Percentiles rank a stretch among this genome's conserved stretches.
Evolutionary conservation across 2,797 vertebrate species (phyloP).

Genomic region (Silurus aristotelis): DNA sequence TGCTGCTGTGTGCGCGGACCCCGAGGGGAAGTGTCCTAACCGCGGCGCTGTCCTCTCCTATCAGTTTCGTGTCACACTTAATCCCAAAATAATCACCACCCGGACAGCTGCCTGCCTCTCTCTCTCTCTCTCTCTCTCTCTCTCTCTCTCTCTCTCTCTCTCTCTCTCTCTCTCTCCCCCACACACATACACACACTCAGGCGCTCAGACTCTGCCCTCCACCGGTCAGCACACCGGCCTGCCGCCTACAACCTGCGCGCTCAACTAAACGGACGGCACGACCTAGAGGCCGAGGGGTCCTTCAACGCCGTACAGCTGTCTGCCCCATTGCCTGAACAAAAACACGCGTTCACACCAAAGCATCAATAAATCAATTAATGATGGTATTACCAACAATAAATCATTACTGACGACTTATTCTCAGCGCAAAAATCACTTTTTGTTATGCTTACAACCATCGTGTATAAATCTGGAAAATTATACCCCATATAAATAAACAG

Average conservation of each 20-base stretch:
- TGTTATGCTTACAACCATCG: neutral
- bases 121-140: no score
- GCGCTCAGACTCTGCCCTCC: neutral
- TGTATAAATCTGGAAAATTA: neutral
- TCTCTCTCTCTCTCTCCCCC: neutral
- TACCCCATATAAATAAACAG: neutral
- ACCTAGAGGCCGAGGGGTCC: conserved; percentile 59
- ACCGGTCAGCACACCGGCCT: conserved; percentile 40
- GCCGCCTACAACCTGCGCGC: conserved; percentile 29
- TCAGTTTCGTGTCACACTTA: conserved; percentile 40
- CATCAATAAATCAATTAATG: neutral
- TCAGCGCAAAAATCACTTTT: neutral
- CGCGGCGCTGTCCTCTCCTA: conserved; percentile 42
- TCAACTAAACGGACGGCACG: conserved; percentile 41
- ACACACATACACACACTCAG: neutral
- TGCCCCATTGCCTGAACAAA: conserved; percentile 47
- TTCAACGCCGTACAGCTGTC: conserved; percentile 74
- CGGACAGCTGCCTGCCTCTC: conserved; percentile 17
- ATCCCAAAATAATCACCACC: conserved; percentile 57
- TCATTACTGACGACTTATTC: neutral
- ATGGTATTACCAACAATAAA: neutral
- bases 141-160: neutral
- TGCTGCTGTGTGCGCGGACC: neutral
- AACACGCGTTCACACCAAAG: neutral
- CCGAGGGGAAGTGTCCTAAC: neutral